Conservation (phyloP, 1,140 invertebrate species). For the Nylanderia fulva region DNA sequence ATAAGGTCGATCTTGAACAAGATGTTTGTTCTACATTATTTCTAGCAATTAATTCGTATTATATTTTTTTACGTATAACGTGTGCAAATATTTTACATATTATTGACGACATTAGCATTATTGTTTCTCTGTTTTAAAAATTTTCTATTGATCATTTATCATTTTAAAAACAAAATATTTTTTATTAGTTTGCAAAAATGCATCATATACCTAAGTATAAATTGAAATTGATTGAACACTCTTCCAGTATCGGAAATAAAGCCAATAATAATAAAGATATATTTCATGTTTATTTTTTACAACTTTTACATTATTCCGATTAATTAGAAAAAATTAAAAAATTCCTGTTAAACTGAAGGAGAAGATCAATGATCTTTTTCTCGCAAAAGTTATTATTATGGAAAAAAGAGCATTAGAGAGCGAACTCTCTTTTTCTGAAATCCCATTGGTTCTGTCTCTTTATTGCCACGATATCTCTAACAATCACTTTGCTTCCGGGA, state of each 20-base stretch:
- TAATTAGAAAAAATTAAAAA: not conserved
- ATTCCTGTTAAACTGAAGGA: not conserved
- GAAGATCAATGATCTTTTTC: not conserved
- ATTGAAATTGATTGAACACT: not conserved
- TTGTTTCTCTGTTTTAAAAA: not conserved
- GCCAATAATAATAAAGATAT: not conserved
- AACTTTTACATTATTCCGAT: not conserved
- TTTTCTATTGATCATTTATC: not conserved
- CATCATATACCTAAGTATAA: not conserved
- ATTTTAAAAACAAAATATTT: not conserved
- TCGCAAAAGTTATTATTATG: constrained; percentile 1
- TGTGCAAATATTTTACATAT: not conserved
- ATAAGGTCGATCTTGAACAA: not conserved
- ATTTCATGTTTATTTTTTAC: not conserved
- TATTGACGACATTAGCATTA: not conserved
- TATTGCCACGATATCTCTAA: constrained; percentile 48
- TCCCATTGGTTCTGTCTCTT: constrained; percentile 19
- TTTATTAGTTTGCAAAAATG: not conserved
- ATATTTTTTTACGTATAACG: not conserved
- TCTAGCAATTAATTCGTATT: not conserved
- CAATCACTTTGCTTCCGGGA: constrained; percentile 41
- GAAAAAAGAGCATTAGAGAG: not conserved
- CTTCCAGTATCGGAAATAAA: not conserved
- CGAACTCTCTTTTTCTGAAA: not conserved
- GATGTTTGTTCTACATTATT: not conserved